Base-by-base conservation (phyloP, 37 sponge, comb jelly and placozoan species). In the Tethya wilhelma region DNA sequence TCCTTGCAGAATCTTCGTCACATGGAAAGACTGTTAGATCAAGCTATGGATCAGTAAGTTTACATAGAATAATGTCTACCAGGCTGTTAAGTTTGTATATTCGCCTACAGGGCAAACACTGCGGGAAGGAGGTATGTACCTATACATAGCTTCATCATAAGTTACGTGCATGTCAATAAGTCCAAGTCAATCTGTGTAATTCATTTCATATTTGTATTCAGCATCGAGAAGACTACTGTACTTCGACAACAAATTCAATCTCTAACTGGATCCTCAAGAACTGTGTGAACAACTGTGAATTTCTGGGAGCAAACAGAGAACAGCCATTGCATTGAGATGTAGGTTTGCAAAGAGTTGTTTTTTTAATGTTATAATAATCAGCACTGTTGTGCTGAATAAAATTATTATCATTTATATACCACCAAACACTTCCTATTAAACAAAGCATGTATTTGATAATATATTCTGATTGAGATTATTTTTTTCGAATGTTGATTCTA, bases 11-110 rank as follows among this genome's bases (percentile, higher is more conserved):
- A 64, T 55, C 67, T 83, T 33, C 65, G 75, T 4, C 75, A 74
- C 12, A 64, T 83, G 1, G 84, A 83, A 33, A 62, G 74, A n/a
- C 65, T 83, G 37, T 31, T 83, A 43, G 75, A 83, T 26, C 46
- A 20, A 55, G 41, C 84, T 7, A 28, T 74, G 26, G 67, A 66
- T 38, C 56, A 49, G 84, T 83, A 38, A 82, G 82, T 82, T 2
- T 44, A 30, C n/a, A 19, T 19, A 59, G 28, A 29, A 59, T 25
- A 29, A 5, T 23, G 7, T 25, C 29, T 25, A 6, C 55, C 11
- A 49, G 55, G 55, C 17, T 49, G 11, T 49, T 20, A 49, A 49
- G 55, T 11, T 49, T 17, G 17, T 11, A 17, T 11, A 20, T 49
- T 17, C 17, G 55, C 58, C 58, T 58, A 9, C 65, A 82, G 82